A percentile compares a stretch with the other conserved stretches of the same genome.
Evolutionary conservation across 1,140 invertebrate genomes (phyloP).

Genomic region (Drosophila trapezifrons): DNA sequence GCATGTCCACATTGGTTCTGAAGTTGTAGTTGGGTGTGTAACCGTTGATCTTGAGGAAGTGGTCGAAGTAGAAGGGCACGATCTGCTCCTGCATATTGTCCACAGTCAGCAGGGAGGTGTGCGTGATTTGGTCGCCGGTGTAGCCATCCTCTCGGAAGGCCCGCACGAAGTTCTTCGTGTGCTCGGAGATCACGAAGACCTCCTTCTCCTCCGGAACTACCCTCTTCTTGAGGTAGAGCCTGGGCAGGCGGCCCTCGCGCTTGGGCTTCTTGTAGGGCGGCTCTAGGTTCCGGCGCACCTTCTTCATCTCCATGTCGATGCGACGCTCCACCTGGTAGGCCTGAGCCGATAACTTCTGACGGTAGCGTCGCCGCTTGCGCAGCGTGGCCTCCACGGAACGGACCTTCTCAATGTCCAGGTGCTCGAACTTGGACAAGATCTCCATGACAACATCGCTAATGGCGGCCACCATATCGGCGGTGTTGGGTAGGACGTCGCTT

Average conservation of each 20-base stretch:
- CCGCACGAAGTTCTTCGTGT: slow-evolving; percentile 70
- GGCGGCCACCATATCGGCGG: slow-evolving; percentile 73
- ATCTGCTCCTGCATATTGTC: slow-evolving; percentile 77
- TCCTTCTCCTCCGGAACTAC: slow-evolving; percentile 30
- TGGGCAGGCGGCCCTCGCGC: slow-evolving; percentile 57
- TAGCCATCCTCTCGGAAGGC: slow-evolving; percentile 72
- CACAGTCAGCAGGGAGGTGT: slow-evolving; percentile 52
- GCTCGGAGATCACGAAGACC: slow-evolving; percentile 53
- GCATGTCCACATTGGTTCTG: slow-evolving; percentile 72
- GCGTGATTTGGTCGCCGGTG: slow-evolving; percentile 36
- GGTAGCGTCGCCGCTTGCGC: slow-evolving; percentile 59
- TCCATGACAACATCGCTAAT: slow-evolving; percentile 71
- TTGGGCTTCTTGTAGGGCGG: slow-evolving; percentile 69
- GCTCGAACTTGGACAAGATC: slow-evolving; percentile 67
- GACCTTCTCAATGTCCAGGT: slow-evolving; percentile 59
- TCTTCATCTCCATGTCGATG: slow-evolving; percentile 77
- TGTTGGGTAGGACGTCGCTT: slow-evolving; percentile 52
- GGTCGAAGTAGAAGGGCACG: slow-evolving; percentile 82
- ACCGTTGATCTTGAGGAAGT: slow-evolving; percentile 79
- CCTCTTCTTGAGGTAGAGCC: slow-evolving; percentile 57
- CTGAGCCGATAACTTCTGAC: slow-evolving; percentile 64
- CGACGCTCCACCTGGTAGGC: slow-evolving; percentile 74
- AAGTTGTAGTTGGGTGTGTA: slow-evolving; percentile 83
- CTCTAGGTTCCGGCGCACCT: slow-evolving; percentile 71
- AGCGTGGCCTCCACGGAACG: slow-evolving; percentile 46